Percentiles rank a stretch among this genome's conserved stretches.
phyloP scores from a whole-genome alignment of 2,113 vertebrate species.

The Muntiacus muntjak region DNA sequence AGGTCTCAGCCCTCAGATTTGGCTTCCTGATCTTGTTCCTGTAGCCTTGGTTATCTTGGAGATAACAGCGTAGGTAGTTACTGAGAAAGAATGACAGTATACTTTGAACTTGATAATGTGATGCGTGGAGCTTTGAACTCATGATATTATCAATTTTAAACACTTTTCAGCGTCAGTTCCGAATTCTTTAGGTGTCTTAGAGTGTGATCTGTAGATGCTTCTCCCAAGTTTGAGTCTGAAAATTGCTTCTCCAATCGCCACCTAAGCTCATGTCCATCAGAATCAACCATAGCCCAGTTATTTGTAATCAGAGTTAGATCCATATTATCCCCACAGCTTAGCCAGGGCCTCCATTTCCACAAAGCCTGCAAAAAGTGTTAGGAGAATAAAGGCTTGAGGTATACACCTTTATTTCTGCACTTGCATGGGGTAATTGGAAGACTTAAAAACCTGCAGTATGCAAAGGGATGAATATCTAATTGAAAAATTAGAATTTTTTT shows the following conservation, averaged over 20 bases:
- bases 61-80: neutral
- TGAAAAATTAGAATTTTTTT: neutral
- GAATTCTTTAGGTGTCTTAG: neutral
- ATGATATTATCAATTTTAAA: slow-evolving; percentile 17
- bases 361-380: neutral
- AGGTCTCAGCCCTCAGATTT: neutral
- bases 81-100: neutral
- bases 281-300: neutral
- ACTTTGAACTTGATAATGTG: slow-evolving; percentile 13
- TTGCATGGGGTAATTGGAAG: neutral
- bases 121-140: neutral
- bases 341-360: neutral
- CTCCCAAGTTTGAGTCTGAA: slow-evolving; percentile 1
- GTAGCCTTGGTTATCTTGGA: slow-evolving; percentile 12
- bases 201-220: neutral
- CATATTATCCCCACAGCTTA: neutral
- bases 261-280: neutral
- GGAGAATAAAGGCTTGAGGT: neutral
- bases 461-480: neutral
- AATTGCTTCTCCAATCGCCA: neutral
- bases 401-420: neutral
- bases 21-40: slow-evolving; percentile 31
- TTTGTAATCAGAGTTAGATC: neutral
- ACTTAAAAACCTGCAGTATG: neutral
- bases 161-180: slow-evolving; percentile 1